Base-by-base conservation (phyloP, 2,888 invertebrate genomes). In the Eupithecia abbreviata region DNA sequence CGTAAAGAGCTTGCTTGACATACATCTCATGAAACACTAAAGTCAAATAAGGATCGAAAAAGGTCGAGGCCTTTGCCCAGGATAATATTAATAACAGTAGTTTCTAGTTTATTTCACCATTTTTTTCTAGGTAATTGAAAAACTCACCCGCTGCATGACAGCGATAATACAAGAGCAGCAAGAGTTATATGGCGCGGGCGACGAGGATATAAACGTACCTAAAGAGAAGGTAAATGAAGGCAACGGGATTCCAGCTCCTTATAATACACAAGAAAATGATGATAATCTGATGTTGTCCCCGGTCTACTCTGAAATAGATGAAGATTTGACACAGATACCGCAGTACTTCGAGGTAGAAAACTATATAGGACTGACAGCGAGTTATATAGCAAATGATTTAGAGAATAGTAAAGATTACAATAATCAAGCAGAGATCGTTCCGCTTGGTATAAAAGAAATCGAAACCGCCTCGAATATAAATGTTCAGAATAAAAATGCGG, bases 91-190 rank as follows among this genome's bases (percentile, higher is more conserved):
- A 51, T 51, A 51, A 51, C 1, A 51, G 6, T 9, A 3, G 3
- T 30, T 62, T 62, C 62, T 30, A 9, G 10, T 10, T 18, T 10
- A 12, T 30, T 62, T 4, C 9, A 62, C 62, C 18, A 1, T 7
- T 18, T 3, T 42, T 42, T 62, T 77, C 80, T 79, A 93, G 93
- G 93, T 93, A 5, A 90, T 91, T 49, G 92, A 93, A 79, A 93
- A 92, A 83, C 80, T 93, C 12, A 85, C 82, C 15, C 82, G 87
- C 4, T 87, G 84, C 71, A 86, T 90, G 87, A 88, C 85, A 74
- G 82, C 83, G 4, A 86, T 91, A 45, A 88, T 90, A 42, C 43
- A 75, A 4, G 87, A 90, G 77, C 82, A 87, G 76, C 75, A 81
- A 78, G 80, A 84, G 71, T 43, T 73, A 10, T n/a, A 71, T 10